Percentiles rank a stretch among this genome's conserved stretches.
phyloP scores from a whole-genome alignment of 2,797 vertebrate species.

The Falco cherrug region DNA sequence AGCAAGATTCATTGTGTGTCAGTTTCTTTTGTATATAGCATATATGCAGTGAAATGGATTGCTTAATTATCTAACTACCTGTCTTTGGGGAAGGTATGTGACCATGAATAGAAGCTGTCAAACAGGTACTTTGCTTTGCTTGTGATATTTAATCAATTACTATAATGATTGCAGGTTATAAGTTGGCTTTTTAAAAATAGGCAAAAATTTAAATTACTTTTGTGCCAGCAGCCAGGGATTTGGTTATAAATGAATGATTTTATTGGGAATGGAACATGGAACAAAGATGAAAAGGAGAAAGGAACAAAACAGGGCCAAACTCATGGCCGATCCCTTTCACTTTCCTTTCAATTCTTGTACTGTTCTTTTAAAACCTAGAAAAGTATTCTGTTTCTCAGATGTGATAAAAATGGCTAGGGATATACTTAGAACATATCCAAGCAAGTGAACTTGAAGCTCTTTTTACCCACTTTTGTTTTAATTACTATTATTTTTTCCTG shows the following conservation, averaged over 20 bases:
- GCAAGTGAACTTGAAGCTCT: background rate
- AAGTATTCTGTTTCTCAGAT: background rate
- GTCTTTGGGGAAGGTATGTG: constrained; percentile 69
- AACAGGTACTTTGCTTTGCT: constrained; percentile 68
- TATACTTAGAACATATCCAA: constrained; percentile 8
- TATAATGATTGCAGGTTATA: constrained; percentile 57
- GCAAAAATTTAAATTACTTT: constrained; percentile 70
- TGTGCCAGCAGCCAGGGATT: constrained; percentile 48
- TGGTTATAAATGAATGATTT: constrained; percentile 44
- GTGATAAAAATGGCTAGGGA: background rate
- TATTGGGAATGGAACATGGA: background rate
- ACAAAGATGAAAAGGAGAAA: background rate
- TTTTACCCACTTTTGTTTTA: background rate
- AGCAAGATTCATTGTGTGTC: constrained; percentile 72
- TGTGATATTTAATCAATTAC: constrained; percentile 72
- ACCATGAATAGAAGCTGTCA: constrained; percentile 54
- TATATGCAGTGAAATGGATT: constrained; percentile 67
- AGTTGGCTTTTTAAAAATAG: constrained; percentile 73
- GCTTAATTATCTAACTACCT: constrained; percentile 77
- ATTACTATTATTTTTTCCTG: background rate
- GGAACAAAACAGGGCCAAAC: background rate
- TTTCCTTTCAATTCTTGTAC: constrained; percentile 24
- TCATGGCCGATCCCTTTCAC: background rate
- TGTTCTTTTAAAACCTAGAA: background rate
- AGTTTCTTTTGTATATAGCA: constrained; percentile 67